Base-by-base conservation (phyloP, 2,888 invertebrate genomes). In the Trissolcus japonicus region DNA sequence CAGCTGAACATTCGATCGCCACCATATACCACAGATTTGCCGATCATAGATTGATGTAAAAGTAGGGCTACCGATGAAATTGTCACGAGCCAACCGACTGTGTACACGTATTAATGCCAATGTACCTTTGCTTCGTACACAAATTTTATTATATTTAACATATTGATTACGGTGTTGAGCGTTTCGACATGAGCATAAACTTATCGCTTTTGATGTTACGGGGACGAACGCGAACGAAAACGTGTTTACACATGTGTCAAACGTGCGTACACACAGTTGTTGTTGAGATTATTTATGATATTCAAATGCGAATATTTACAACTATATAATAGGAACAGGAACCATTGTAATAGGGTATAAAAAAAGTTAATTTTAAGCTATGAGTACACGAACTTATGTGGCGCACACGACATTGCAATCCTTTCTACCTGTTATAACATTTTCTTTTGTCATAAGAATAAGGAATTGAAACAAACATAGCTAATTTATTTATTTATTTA, bases 61-160 rank as follows among this genome's bases (percentile, higher is more conserved):
- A 73, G 68, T 77, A 68, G 68, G 35, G 60, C 54, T 67, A 72
- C 53, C 69, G 77, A 72, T 48, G 53, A 35, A 41, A 43, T 40
- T 13, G 14, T 46, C 40, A 29, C 55, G 46, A 55, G 17, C 25
- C 35, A 51, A 69, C 48, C 54, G 75, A 63, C 43, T 60, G 60
- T 53, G 69, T 57, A 56, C 65, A 71, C 67, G 55, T 76, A 76
- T 79, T 76, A 80, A 79, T 78, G 78, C 75, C 78, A 80, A 79
- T 80, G 81, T 82, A 83, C 82, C 82, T 83, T 81, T 80, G 82
- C 81, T 82, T 83, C 80, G 80, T 79, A 80, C 80, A 80, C 51
- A 74, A 59, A 74, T 71, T 79, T 77, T 75, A 76, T 66, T 61
- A 74, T 78, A 76, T 57, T 51, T 51, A 54, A 25, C 9, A 16